Conservation (phyloP, 1,140 invertebrate genomes). For the Cydia fagiglandana region DNA sequence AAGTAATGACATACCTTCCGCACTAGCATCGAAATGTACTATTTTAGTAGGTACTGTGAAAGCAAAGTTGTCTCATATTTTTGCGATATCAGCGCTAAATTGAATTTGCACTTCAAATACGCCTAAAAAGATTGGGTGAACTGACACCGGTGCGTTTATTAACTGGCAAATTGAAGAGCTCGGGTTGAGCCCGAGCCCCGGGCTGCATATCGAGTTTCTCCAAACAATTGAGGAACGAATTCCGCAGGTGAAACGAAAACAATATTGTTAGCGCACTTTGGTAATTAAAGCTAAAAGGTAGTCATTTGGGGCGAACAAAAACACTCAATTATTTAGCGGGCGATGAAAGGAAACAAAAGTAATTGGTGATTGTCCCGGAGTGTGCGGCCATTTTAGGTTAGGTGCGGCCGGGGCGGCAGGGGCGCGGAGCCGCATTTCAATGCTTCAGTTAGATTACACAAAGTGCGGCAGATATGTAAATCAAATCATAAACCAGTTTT, state of each 20-base stretch:
- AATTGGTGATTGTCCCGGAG: not conserved
- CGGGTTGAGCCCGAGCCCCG: not conserved
- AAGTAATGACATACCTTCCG: too few species aligned
- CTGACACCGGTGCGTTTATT: conserved; percentile 11
- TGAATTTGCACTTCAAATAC: not conserved
- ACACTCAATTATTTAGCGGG: conserved; percentile 19
- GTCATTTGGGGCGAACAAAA: conserved; percentile 7
- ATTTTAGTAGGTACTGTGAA: too few species aligned
- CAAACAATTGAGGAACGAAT: not conserved
- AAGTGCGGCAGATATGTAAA: not conserved
- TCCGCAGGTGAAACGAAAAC: not conserved
- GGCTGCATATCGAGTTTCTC: not conserved
- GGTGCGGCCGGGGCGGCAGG: too few species aligned
- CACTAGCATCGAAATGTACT: too few species aligned
- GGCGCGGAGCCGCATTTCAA: not conserved
- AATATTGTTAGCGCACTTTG: conserved; percentile 14
- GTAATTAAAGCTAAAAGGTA: conserved; percentile 29
- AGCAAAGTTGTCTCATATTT: not conserved
- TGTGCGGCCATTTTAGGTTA: not conserved
- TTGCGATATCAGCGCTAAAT: not conserved
- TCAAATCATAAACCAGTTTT: too few species aligned
- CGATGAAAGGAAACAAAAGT: conserved; percentile 19
- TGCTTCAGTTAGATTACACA: not conserved
- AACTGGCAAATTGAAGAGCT: conserved; percentile 6
- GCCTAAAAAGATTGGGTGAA: not conserved